These are phyloP conservation scores for Epirrhoe alternata DNA, from an alignment of 2,888 invertebrate genomes.

Conservation along the genomic window DNA sequence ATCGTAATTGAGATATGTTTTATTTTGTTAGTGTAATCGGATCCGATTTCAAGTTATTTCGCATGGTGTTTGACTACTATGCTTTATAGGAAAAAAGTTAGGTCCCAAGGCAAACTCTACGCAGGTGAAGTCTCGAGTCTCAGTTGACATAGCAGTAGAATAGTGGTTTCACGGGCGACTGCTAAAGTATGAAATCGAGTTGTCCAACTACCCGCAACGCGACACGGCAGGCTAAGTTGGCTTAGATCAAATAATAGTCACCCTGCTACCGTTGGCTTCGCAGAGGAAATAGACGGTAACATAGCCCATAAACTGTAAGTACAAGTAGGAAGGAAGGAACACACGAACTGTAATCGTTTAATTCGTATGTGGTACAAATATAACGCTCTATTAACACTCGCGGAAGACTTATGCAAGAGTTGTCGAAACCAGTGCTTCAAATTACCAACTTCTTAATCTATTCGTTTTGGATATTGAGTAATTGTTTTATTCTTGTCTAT, in stretches of 20 bases:
- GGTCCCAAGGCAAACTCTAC: too few species aligned
- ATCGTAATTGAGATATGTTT: background rate
- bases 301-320: background rate
- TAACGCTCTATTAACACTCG: background rate
- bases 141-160: slow-evolving; percentile 6
- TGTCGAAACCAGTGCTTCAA: too few species aligned
- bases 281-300: slow-evolving; percentile 4
- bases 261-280: slow-evolving; percentile 15
- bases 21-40: too few species aligned
- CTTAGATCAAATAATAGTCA: slow-evolving; percentile 32
- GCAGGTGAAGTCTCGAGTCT: too few species aligned
- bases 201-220: slow-evolving; percentile 37
- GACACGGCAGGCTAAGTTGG: slow-evolving; percentile 32
- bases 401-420: background rate
- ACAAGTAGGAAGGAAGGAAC: background rate
- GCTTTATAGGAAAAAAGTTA: too few species aligned
- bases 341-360: background rate
- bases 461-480: too few species aligned
- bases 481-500: too few species aligned
- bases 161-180: slow-evolving; percentile 29
- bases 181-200: slow-evolving; percentile 37
- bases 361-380: background rate
- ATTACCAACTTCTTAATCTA: too few species aligned
- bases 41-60: too few species aligned
- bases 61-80: too few species aligned